Evolutionary conservation across 2,113 vertebrate species (phyloP), one percentile per base, ranked within the genome.

Genomic region (Morphnarchus princeps): DNA sequence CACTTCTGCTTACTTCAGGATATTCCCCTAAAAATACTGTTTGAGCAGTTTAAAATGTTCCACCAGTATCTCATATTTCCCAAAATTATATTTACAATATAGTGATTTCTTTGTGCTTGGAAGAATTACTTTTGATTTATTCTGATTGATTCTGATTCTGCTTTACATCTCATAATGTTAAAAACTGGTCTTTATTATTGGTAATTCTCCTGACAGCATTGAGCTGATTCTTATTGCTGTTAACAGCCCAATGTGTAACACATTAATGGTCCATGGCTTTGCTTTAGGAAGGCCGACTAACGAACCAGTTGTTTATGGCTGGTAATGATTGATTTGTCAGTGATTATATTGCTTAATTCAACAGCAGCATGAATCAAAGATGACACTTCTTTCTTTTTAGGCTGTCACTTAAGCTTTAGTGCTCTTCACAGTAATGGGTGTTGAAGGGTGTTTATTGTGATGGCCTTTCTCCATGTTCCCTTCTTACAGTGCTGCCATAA

Each of bases 271-370:
- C 78, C 62, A 43, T 18, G 6, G 50, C 36, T 95, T 83, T 95
- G 95, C 95, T 79, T 85, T 63, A 82, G 87, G 90, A 95, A 79
- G 74, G 65, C 42, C 24, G 16, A 49, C 54, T 89, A 95, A 80
- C 14, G 55, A 96, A 77, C 62, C 19, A 26, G 90, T 83, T 95
- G 83, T 94, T 97, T 94, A 89, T 54, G 87, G 95, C 90, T 85
- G 96, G 70, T 95, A 85, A 96, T 97, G 93, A 97, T 93, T 74
- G 92, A 97, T 96, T 97, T 97, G 93, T 57, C 82, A 95, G 62
- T 69, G 89, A 95, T 97, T 72, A 94, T 93, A 79, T 54, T 34
- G 57, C 84, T 95, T 96, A 96, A 96, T 96, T 70, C 59, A 86
- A 45, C 49, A 89, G 94, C n/a, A 7, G 84, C 49, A 90, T 77